Base-by-base conservation (phyloP, 2,797 vertebrate species). In the Rhyacichthys aspro region DNA sequence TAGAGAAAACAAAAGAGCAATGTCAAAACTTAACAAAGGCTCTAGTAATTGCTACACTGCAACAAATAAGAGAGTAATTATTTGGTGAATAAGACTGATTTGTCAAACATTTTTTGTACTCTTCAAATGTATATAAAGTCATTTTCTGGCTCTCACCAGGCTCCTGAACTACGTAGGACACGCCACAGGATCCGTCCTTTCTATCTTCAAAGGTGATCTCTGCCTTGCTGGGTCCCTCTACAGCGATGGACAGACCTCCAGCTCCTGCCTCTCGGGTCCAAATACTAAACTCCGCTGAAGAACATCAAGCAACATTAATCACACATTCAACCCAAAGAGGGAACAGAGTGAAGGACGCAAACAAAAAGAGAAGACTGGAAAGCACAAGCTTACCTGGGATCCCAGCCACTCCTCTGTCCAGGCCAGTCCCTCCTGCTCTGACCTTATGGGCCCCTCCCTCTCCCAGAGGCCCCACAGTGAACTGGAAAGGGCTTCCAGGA, bases 401-500 rank as follows among this genome's bases (percentile, higher is more conserved):
- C 1, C 92, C 94, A 0, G 97, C 96, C 38, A 96, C 94, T 0
- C 94, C 97, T 17, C 95, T 90, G 70, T 97, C 93, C 64, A 98
- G 89, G 0, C 97, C 97, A 0, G 96, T 91, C 52, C 97, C 97
- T 47, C 96, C 96, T 0, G 96, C 96, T 0, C 95, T 93, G 59
- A 98, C 97, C 75, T 97, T 98, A 79, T 98, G 97, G 0, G 95
- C 80, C 0, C 97, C 97, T 0, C 97, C 96, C 82, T 98, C 97
- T 0, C 97, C 97, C 88, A 98, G 89, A 0, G 97, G 97, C 19
- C 97, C 97, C 63, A 99, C 97, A 0, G 97, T 98, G 64, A 98
- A 99, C 92, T 98, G 97, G 88, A 99, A 99, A 80, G 97, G 97
- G 84, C 96, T 98, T 5, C 96, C 96, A 0, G 96, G 96, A n/a